Evolutionary conservation across 2,113 vertebrate species (phyloP), one percentile per base, ranked within the genome.

Genomic region (Galeopterus variegatus): DNA sequence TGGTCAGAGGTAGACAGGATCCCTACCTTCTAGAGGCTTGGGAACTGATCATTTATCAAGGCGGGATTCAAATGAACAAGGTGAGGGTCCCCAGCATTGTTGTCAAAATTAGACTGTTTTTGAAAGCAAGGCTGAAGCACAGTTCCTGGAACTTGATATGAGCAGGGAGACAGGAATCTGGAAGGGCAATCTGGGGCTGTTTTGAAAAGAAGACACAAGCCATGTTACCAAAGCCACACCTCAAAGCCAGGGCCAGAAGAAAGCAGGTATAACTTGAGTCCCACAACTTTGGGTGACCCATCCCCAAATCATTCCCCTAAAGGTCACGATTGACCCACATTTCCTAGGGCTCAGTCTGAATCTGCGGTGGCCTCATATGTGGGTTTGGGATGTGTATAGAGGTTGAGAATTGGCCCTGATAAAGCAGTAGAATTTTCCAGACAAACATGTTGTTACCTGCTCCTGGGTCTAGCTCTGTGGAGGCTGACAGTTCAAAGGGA

Each of bases 161-260:
- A 80, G 9, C 23, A 90, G 33, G 45, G 64, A 76, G 85, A 31
- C 64, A 73, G 31, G 45, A 56, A 48, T 56, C 6, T 81, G 58
- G 54, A 75, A 80, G 67, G 52, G 36, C 48, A 50, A 0, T 10
- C 24, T 24, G 36, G 60, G 54, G 19, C 64, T 82, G 72, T 67
- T 84, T 64, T 85, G 52, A 80, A 96, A 88, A 36, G 21, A 58
- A 94, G 48, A 60, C 15, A n/a, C 48, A 90, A 60, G 62, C 48
- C 50, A 36, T 14, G 10, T 52, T 23, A n/a, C 48, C 21, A 64
- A 72, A 52, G 17, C 18, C 56, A 62, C 6, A n/a, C 52, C 9
- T 60, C 9, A 75, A 21, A 77, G 52, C 45, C 1, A 6, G 41
- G 58, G 7, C 26, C 33, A 28, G 56, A 70, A 87, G 33, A 70